A percentile compares a stretch with the other conserved stretches of the same genome.
phyloP scores from a whole-genome alignment of 2,797 vertebrate species.

The Pantherophis alleghaniensis region DNA sequence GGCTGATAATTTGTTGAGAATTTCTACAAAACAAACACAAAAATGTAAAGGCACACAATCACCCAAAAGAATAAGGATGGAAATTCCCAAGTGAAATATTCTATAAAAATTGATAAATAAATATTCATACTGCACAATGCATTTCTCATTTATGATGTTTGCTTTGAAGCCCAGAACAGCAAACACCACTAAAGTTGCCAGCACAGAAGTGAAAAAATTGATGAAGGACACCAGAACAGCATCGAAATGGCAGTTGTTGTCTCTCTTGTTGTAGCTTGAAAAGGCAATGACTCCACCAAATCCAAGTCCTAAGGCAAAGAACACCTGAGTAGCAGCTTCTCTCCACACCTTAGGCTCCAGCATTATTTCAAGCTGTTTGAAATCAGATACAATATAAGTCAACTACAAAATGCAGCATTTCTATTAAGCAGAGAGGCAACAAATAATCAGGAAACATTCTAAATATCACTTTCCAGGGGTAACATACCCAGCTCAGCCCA shows the following conservation, averaged over 20 bases:
- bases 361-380: conserved; percentile 93
- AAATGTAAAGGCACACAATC: conserved; percentile 26
- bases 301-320: conserved; percentile 95
- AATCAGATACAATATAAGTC: conserved; percentile 70
- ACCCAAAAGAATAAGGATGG: not conserved
- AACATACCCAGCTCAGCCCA: not conserved
- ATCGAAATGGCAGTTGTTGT: conserved; percentile 99
- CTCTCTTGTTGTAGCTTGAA: conserved; percentile 98
- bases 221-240: conserved; percentile 95
- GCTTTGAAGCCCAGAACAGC: conserved; percentile 98
- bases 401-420: conserved; percentile 63
- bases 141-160: conserved; percentile 90
- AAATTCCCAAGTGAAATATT: conserved; percentile 39
- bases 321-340: conserved; percentile 96
- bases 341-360: conserved; percentile 94
- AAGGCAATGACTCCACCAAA: conserved; percentile 98
- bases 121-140: conserved; percentile 78
- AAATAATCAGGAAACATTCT: conserved; percentile 40
- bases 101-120: conserved; percentile 45
- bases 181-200: conserved; percentile 97
- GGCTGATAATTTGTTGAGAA: conserved; percentile 77
- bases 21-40: conserved; percentile 80
- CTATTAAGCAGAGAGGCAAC: conserved; percentile 50
- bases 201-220: conserved; percentile 96
- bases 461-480: conserved; percentile 12